Conservation (phyloP, 2,888 invertebrate genomes). For the Drymonia ruficornis region DNA sequence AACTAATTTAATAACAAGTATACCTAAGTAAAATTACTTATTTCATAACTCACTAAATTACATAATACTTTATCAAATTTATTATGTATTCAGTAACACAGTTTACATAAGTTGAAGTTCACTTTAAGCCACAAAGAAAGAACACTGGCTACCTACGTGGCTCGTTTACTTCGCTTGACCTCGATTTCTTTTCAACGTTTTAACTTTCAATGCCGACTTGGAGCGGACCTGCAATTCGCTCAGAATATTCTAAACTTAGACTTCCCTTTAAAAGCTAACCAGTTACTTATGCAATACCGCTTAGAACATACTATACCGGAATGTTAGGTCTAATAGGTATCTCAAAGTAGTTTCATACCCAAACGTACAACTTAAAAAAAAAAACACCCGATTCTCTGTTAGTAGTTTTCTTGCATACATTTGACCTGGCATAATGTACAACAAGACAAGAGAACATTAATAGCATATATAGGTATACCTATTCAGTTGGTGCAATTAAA, state of each 20-base stretch:
- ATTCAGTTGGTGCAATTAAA: slow-evolving; percentile 37
- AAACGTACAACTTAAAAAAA: neutral
- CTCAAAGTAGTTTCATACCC: no score
- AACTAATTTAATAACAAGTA: no score
- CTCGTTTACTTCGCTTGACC: slow-evolving; percentile 72
- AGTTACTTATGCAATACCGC: neutral
- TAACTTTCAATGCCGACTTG: slow-evolving; percentile 80
- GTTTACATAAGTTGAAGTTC: slow-evolving; percentile 40
- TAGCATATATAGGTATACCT: slow-evolving; percentile 13
- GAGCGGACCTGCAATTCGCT: slow-evolving; percentile 46
- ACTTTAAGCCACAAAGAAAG: slow-evolving; percentile 53
- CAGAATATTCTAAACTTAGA: slow-evolving; percentile 29
- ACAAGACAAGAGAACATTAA: slow-evolving; percentile 15
- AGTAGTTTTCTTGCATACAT: slow-evolving; percentile 9
- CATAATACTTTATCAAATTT: slow-evolving; percentile 7
- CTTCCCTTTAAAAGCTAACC: slow-evolving; percentile 15
- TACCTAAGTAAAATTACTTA: no score
- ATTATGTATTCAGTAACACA: slow-evolving; percentile 2
- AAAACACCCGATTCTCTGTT: slow-evolving; percentile 10
- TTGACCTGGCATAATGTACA: slow-evolving; percentile 3
- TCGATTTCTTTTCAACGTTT: slow-evolving; percentile 83
- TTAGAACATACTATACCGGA: no score
- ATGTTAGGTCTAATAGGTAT: no score
- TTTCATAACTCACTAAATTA: neutral
- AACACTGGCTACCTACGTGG: slow-evolving; percentile 72